Base-by-base conservation (phyloP, 2,113 vertebrate genomes). In the Apodemus sylvaticus region DNA sequence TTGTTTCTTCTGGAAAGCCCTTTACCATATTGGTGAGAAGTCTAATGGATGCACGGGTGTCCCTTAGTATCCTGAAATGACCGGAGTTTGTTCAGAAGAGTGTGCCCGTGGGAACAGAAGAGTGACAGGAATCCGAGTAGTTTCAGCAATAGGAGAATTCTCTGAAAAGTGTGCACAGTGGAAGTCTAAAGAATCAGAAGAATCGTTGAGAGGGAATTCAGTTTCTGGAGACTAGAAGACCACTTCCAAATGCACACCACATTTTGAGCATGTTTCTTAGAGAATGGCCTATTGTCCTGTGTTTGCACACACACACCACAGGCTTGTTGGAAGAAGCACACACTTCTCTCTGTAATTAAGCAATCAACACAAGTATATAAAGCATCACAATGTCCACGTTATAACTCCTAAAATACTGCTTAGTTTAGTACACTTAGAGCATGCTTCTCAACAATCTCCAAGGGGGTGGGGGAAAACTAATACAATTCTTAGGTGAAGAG, bases 401-500 rank as follows among this genome's bases (percentile, higher is more conserved):
- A 42, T 58, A 82, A 82, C 39, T 29, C 58, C 58, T 62, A 7
- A 58, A 39, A 2, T 16, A 39, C 11, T 82, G 11, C 12, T 83
- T 39, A 42, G 14, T 83, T 62, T 42, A 62, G 81, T 17, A 22
- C 3, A 53, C 7, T 45, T 85, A 85, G 89, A 93, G 85, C 22
- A 79, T 90, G 39, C 7, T 94, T 83, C 68, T 97, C 34, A 58
- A 16, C 4, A 82, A 2, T 78, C 29, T 95, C 62, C 81, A 42
- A 62, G 4, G n/a, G 55, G 58, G 58, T 19, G 53, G 5, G 24
- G 20, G 10, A 60, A 60, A 94, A 85, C 45, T 17, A 73, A 90
- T 1, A 74, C 14, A 93, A n/a, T 17, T 48, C 51, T 92, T 48
- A 96, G 91, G 39, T 60, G 81, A 42, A 90, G 45, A 90, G 93